Percentiles rank a stretch among this genome's conserved stretches.
Conservation (phyloP, 2,888 invertebrate genomes). For the Galeopsomyia nigrocyanea region DNA sequence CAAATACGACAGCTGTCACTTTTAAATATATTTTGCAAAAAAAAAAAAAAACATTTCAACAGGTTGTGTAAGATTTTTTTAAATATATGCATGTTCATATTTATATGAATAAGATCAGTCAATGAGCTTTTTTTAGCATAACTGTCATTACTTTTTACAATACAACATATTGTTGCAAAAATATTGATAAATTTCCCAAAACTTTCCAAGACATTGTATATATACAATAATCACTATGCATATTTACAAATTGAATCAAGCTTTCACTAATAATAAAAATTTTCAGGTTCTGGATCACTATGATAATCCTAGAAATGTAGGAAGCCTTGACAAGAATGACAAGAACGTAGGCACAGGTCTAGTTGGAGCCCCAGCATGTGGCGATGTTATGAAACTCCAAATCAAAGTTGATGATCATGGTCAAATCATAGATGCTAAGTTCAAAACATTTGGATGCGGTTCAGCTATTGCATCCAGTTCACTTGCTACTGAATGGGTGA, state of each 20-base stretch:
- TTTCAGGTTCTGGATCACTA: constrained; percentile 97
- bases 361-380: constrained; percentile 99
- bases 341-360: constrained; percentile 95
- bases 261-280: constrained; percentile 25
- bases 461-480: constrained; percentile 98
- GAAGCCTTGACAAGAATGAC: constrained; percentile 95
- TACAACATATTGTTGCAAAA: background rate
- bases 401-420: constrained; percentile 95
- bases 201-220: background rate
- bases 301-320: constrained; percentile 99
- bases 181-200: background rate
- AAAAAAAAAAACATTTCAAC: constrained; percentile 21
- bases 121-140: constrained; percentile 3
- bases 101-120: background rate
- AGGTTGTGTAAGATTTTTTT: constrained; percentile 32
- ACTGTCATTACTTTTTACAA: background rate
- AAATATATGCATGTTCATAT: background rate
- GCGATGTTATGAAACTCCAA: constrained; percentile 99
- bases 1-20: no score
- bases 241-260: constrained; percentile 5
- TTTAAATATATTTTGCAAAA: no score
- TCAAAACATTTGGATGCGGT: constrained; percentile 99
- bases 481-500: constrained; percentile 97
- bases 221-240: background rate
- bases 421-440: constrained; percentile 98